These are phyloP conservation scores for Helicolenus hilgendorfi DNA, from an alignment of 2,797 vertebrate species.

Conservation along the genomic window DNA sequence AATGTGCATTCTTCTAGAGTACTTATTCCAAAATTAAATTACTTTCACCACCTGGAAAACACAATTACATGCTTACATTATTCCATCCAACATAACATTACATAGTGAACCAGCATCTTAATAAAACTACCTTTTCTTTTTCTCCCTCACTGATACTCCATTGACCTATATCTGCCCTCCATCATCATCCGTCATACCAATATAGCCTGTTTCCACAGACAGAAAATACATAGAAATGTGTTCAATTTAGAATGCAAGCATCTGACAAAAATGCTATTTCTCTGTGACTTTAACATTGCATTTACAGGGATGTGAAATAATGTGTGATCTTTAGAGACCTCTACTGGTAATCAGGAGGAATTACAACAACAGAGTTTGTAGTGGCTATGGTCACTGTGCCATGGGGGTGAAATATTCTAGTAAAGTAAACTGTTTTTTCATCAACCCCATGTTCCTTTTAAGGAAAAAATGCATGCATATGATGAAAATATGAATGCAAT, in stretches of 20 bases:
- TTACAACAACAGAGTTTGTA: slow-evolving; percentile 19
- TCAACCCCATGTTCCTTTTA: neutral
- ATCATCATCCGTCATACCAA: neutral
- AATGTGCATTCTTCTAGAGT: neutral
- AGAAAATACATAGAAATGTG: neutral
- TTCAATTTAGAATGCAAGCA: neutral
- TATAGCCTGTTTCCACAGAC: neutral
- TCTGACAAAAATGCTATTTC: neutral
- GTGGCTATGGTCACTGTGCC: neutral
- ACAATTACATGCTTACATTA: neutral
- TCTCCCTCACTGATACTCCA: neutral
- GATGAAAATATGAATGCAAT: neutral
- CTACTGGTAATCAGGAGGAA: slow-evolving; percentile 39
- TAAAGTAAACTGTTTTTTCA: neutral
- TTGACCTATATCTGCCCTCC: neutral
- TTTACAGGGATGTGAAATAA: neutral
- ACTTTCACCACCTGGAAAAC: neutral
- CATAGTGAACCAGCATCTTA: neutral
- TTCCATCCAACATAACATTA: neutral
- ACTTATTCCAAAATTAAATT: neutral
- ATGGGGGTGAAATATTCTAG: neutral
- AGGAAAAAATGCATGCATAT: too few species aligned
- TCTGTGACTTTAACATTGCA: neutral
- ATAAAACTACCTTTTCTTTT: neutral
- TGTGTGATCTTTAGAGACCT: slow-evolving; percentile 43